These are phyloP conservation scores for Decapterus maruadsi DNA, from an alignment of 2,797 vertebrate genomes.

Conservation along the genomic window DNA sequence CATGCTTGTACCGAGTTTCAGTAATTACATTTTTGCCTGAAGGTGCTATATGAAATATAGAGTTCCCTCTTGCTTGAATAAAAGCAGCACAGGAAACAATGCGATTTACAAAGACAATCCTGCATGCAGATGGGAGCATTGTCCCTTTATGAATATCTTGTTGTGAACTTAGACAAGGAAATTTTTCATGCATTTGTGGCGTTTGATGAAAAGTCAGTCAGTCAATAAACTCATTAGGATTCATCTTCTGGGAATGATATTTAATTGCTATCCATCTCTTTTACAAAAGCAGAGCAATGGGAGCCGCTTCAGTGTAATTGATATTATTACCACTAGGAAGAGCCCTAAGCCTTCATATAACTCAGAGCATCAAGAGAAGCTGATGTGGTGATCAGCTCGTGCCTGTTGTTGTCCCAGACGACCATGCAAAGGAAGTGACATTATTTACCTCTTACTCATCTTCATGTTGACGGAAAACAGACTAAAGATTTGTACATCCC, in stretches of 20 bases:
- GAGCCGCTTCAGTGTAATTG: constrained; percentile 61
- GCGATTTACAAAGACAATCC: background rate
- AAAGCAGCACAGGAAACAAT: background rate
- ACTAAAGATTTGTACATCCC: background rate
- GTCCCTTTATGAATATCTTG: background rate
- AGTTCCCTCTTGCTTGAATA: background rate
- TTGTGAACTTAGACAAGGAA: background rate
- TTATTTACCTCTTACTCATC: constrained; percentile 13
- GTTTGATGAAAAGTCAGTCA: background rate
- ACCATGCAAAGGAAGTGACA: constrained; percentile 10
- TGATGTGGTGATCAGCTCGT: constrained; percentile 16
- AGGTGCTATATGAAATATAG: background rate
- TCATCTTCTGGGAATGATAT: constrained; percentile 17
- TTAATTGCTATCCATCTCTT: constrained; percentile 19
- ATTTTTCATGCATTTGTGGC: background rate
- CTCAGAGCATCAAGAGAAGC: constrained; percentile 11
- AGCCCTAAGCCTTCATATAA: constrained; percentile 55
- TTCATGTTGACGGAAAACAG: constrained; percentile 5
- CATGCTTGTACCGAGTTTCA: background rate
- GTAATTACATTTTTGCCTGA: background rate
- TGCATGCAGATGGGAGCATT: background rate
- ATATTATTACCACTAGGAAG: constrained; percentile 73
- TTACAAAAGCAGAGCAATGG: background rate
- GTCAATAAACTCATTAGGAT: constrained; percentile 17
- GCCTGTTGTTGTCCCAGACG: constrained; percentile 22